phyloP scores from a whole-genome alignment of 2,888 invertebrate genomes.

The Drosophila lacicola region DNA sequence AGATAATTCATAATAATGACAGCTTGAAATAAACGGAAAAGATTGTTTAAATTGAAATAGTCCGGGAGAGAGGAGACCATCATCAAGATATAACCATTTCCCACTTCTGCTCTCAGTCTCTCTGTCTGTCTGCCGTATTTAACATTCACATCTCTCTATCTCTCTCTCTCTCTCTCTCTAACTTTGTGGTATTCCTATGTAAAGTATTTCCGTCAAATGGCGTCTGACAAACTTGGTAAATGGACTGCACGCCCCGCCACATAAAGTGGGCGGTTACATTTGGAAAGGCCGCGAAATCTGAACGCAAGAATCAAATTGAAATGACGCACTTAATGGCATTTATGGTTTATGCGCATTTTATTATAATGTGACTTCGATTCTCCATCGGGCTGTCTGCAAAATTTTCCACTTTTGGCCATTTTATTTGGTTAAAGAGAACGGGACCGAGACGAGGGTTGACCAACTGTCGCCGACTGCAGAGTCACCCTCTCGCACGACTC shows the following conservation, averaged over 20 bases:
- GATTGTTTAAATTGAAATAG: not conserved
- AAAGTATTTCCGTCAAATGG: constrained; percentile 50
- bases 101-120: not conserved
- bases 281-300: constrained; percentile 57
- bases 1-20: constrained; percentile 39
- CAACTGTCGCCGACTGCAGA: constrained; percentile 57
- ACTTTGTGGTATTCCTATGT: constrained; percentile 37
- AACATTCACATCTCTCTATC: not conserved
- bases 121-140: not conserved
- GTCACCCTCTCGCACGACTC: constrained; percentile 33
- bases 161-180: not conserved
- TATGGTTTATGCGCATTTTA: constrained; percentile 76
- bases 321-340: constrained; percentile 78
- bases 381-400: constrained; percentile 17
- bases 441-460: constrained; percentile 27
- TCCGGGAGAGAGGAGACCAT: constrained; percentile 8
- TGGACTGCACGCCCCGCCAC: constrained; percentile 25
- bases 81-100: constrained; percentile 32
- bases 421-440: constrained; percentile 8
- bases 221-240: constrained; percentile 40
- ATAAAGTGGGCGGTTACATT: constrained; percentile 48
- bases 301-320: constrained; percentile 74
- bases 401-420: constrained; percentile 51
- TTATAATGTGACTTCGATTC: constrained; percentile 62
- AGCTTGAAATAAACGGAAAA: constrained; percentile 29